Base-by-base conservation (phyloP, 2,888 invertebrate genomes). In the Girardia tigrina region DNA sequence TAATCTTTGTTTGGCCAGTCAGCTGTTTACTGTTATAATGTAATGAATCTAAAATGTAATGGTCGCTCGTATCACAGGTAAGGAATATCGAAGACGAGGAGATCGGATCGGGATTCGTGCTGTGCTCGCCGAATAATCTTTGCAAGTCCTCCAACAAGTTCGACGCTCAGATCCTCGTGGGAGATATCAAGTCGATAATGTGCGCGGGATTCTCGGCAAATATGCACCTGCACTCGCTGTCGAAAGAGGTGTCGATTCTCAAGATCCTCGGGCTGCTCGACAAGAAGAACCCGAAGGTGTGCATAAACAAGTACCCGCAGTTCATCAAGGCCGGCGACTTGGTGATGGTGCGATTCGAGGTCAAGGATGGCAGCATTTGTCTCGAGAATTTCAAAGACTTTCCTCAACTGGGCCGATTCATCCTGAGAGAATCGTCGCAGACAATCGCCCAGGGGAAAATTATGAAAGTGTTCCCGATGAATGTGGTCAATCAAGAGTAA, bases 361-460 rank as follows among this genome's bases (percentile, higher is more conserved):
- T 95, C 83, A 90, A 91, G 75, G 86, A 83, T 76, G 95, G 94
- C 82, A 89, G 94, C 82, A 94, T 98, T 85, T 99, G 98, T 87
- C 88, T 99, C 88, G 98, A 98, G 88, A 90, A 91, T 81, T 99
- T 97, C 87, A 94, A 94, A 88, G 89, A 91, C 82, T 95, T 95
- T 87, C 93, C 94, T 81, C 97, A 97, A 86, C 93, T 98, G 93
- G 98, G 98, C 82, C 89, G 98, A 85, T 98, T 98, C 87, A 98
- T 95, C 80, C 89, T 98, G 84, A 88, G 97, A 88, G 95, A 97
- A 87, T 95, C 97, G 89, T 94, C 94, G 93, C 86, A 88, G 89
- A 94, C 93, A 80, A 95, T 98, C 87, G 98, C 95, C 81, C 95
- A 98, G 85, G 98, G 98, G 82, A 98, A 98, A 88, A 94, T 94